Evolutionary conservation across 2,797 vertebrate genomes (phyloP).

Genomic region (Microctenopoma lineatum): DNA sequence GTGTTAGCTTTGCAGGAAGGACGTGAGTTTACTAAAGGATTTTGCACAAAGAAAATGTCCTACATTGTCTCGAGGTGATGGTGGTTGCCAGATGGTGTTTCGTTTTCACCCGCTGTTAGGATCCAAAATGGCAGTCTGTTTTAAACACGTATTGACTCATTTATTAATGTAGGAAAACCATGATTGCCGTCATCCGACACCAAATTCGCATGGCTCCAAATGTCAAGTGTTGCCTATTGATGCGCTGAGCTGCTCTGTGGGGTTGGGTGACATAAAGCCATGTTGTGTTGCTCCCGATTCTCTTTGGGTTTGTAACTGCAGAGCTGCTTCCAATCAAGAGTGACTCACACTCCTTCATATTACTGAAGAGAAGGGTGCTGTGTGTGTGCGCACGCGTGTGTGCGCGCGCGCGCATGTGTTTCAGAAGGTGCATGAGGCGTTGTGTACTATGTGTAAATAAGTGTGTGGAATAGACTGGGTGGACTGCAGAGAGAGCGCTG

Average conservation of each 20-base stretch:
- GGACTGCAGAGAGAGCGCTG: constrained; percentile 31
- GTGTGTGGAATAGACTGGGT: constrained; percentile 18
- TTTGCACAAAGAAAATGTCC: constrained; percentile 74
- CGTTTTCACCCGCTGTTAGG: constrained; percentile 9
- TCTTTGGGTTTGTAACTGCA: not conserved
- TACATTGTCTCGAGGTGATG: constrained; percentile 62
- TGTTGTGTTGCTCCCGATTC: constrained; percentile 9
- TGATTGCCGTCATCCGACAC: constrained; percentile 12
- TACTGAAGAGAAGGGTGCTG: constrained; percentile 21
- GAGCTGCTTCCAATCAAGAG: constrained; percentile 41
- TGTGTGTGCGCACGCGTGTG: constrained; percentile 3
- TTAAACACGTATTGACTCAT: constrained; percentile 11
- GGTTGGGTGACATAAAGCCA: not conserved
- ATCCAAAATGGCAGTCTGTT: constrained; percentile 25
- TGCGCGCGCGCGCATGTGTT: constrained; percentile 1
- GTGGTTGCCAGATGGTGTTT: constrained; percentile 49
- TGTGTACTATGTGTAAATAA: not conserved
- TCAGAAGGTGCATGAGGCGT: not conserved
- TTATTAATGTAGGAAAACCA: constrained; percentile 9
- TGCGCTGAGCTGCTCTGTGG: not conserved
- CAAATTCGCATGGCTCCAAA: constrained; percentile 2
- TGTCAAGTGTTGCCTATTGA: constrained; percentile 28
- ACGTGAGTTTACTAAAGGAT: constrained; percentile 80
- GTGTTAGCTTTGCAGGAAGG: constrained; percentile 73
- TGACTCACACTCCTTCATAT: constrained; percentile 40